Evolutionary conservation across 2,113 vertebrate genomes (phyloP).

Genomic region (Silurus asotus): DNA sequence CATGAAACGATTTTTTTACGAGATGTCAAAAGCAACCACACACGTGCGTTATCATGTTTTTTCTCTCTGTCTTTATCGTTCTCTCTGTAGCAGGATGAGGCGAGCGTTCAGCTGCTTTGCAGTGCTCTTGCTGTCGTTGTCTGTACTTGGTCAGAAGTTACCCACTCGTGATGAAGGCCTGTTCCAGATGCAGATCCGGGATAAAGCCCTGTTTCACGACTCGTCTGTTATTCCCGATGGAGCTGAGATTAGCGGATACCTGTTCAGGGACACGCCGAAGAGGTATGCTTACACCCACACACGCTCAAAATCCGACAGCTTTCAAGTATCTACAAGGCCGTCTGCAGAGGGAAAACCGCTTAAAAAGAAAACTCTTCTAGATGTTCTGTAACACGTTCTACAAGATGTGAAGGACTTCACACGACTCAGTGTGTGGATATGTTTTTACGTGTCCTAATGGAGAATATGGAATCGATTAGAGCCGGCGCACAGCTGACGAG

Average conservation of each 20-base stretch:
- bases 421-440: constrained; percentile 30
- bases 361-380: neutral
- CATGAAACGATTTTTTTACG: neutral
- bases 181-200: constrained; percentile 96
- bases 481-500: constrained; percentile 49
- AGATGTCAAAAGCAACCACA: neutral
- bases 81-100: constrained; percentile 77
- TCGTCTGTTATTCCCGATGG: constrained; percentile 92
- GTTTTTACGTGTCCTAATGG: constrained; percentile 59
- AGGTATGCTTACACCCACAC: constrained; percentile 71
- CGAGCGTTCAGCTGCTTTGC: constrained; percentile 65
- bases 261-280: constrained; percentile 95
- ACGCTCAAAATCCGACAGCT: neutral
- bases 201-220: constrained; percentile 90
- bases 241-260: constrained; percentile 92
- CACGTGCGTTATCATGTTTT: neutral
- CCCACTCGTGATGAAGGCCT: constrained; percentile 95
- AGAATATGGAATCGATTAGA: constrained; percentile 59
- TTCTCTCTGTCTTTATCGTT: constrained; percentile 14
- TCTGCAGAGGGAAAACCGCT: neutral
- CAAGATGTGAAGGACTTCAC: neutral
- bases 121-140: constrained; percentile 73
- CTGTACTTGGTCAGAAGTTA: constrained; percentile 82
- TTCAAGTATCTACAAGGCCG: neutral
- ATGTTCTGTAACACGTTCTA: constrained; percentile 1